Base-by-base conservation (phyloP, 37 sponge, comb jelly and placozoan genomes). In the Haliclona indistincta region DNA sequence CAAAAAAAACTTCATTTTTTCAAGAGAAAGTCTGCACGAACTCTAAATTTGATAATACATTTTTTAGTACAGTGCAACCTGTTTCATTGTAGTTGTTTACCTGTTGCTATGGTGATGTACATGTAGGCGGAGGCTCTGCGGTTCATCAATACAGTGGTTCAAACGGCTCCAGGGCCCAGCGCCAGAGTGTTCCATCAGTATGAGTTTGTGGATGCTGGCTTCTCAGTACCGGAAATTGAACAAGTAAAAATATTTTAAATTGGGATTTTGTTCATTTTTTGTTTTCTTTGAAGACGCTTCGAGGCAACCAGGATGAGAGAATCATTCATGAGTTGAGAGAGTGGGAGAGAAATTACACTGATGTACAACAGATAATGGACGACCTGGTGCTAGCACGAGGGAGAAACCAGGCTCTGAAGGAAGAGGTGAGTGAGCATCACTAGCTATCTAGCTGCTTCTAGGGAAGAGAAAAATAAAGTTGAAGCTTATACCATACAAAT, bases 121-220 rank as follows among this genome's bases (percentile, higher is more conserved):
- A n/a, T n/a, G 1, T 61, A 93, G 94, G 78, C 79, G 7, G 74
- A 81, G 13, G 89, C 74, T 38, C 78, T 93, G 11, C 54, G 81
- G 43, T 89, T 93, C 58, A 77, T 93, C 75, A 93, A 93, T 63
- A 85, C 94, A 19, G 63, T 88, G 33, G 86, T 93, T 1, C 94
- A 93, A 33, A 79, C 82, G 39, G 75, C 86, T 6, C 29, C 79
- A 2, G 66, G 70, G 8, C 70, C 84, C 29, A 90, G 86, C 74
- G 74, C 73, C 34, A 86, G 84, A 55, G 84, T 91, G 22, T 95
- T 78, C 73, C 81, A 82, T 33, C 96, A 90, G 38, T 82, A 95
- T n/a, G 96, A 95, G 75, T 84, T 91, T 76, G 38, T 88, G 20
- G 65, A 78, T 54, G 96, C 89, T 10, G 94, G 94, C 10, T 81